Conservation (phyloP, 2,888 invertebrate species). For the Protula sp. region DNA sequence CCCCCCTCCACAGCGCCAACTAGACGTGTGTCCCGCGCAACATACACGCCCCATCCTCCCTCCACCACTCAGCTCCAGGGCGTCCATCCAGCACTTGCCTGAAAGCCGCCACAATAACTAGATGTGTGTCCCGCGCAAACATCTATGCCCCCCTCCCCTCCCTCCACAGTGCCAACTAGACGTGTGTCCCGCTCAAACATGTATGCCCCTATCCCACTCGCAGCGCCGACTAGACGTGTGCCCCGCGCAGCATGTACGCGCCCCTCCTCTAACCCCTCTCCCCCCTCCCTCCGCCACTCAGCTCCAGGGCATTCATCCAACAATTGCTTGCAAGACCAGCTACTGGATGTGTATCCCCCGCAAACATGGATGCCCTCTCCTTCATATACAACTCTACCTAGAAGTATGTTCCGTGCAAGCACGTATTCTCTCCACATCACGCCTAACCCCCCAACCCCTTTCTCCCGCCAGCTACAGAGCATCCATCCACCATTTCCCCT, state of each 20-base stretch:
- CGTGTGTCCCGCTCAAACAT: too few relatives aligned
- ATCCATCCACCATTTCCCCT: too few relatives aligned
- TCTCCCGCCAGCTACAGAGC: constrained; percentile 69
- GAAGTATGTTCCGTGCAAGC: too few relatives aligned
- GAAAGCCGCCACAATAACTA: background rate
- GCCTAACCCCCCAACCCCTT: too few relatives aligned
- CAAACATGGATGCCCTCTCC: background rate
- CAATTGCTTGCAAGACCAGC: constrained; percentile 63
- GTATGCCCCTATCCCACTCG: too few relatives aligned
- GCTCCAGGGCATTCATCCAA: constrained; percentile 91
- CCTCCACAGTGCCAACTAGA: background rate
- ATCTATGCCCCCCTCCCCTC: too few relatives aligned
- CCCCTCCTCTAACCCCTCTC: too few relatives aligned
- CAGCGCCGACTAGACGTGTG: constrained; percentile 88
- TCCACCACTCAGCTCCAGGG: constrained; percentile 67
- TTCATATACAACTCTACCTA: background rate
- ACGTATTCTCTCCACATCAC: too few relatives aligned
- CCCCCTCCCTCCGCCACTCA: too few relatives aligned
- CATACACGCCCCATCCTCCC: too few relatives aligned
- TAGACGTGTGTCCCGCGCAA: constrained; percentile 94
- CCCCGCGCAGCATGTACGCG: too few relatives aligned
- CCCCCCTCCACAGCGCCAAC: too few relatives aligned
- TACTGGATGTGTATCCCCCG: background rate
- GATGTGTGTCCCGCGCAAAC: background rate
- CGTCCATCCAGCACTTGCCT: constrained; percentile 90